phyloP scores from a whole-genome alignment of 2,113 vertebrate genomes.

The Thamnaconus septentrionalis region DNA sequence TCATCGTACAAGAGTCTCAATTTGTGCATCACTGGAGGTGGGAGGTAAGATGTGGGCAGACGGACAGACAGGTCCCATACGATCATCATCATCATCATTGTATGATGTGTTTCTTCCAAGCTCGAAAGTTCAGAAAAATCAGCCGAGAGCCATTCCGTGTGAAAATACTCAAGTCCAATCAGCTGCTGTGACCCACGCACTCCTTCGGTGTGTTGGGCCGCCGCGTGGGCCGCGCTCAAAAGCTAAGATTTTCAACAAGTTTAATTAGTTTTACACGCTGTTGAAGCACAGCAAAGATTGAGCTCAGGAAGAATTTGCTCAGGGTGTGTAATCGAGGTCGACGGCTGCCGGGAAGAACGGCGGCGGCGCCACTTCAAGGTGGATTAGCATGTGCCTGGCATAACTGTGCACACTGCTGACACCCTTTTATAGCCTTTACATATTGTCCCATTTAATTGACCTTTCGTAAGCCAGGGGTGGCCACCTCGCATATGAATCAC shows the following conservation, averaged over 20 bases:
- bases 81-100: too few relatives aligned
- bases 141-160: too few relatives aligned
- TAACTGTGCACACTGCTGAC: conserved; percentile 27
- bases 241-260: too few relatives aligned
- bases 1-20: too few relatives aligned
- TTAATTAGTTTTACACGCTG: not conserved
- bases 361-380: conserved; percentile 29
- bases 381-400: conserved; percentile 26
- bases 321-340: conserved; percentile 22
- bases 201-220: too few relatives aligned
- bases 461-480: conserved; percentile 43
- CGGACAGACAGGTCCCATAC: not conserved
- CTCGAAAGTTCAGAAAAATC: too few relatives aligned
- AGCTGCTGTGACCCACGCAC: too few relatives aligned
- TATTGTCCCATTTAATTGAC: conserved; percentile 47
- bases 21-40: too few relatives aligned
- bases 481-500: conserved; percentile 54
- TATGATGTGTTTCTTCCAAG: too few relatives aligned
- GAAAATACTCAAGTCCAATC: too few relatives aligned
- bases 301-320: not conserved
- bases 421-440: conserved; percentile 48
- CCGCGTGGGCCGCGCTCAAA: too few relatives aligned
- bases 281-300: conserved; percentile 8
- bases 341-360: conserved; percentile 13
- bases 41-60: not conserved